Evolutionary conservation across 2,797 vertebrate species (phyloP), one percentile per base, ranked within the genome.

Genomic region (Tenualosa ilisha): DNA sequence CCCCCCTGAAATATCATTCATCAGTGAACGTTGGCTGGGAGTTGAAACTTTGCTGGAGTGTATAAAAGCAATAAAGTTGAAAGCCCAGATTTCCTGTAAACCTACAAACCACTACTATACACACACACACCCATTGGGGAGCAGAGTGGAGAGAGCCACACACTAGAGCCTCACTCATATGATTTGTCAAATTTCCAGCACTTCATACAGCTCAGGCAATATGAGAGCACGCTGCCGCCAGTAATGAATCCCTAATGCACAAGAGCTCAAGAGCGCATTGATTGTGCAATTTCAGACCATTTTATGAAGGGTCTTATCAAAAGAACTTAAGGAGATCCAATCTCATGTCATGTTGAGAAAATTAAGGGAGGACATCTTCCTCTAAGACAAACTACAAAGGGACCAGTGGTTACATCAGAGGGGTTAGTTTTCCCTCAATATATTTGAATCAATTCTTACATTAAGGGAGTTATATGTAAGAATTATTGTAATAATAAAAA

Each of bases 1-100:
- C 75, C n/a, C 15, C 56, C 26, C 31, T 37, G 72, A 84, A 81
- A 56, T 83, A 63, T 75, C 40, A 56, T 59, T 72, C 49, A 83
- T 83, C 5, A 59, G 75, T 22, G n/a, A 51, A 63, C 40, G 87
- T 54, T 22, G 37, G 72, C 37, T 22, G 72, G 20, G 37, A 43
- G 72, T 75, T 79, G 40, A 6, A 43, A 15, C 11, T 22, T 79
- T 22, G 72, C 40, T 46, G 72, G 72, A 79, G 72, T 22, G 20
- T 46, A 46, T 75, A 46, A 79, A 46, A 79, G 72, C 72, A 79
- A 79, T 79, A 79, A 79, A 79, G 40, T n/a, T 15, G 72, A 79
- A 43, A 79, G 72, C 37, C 72, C 40, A 20, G 40, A 46, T 79
- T 79, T 79, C 72, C 72, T 79, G 72, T 43, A 79, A 79, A 79